Evolutionary conservation across 2,113 vertebrate species (phyloP).

Genomic region (Protobothrops flavoviridis): DNA sequence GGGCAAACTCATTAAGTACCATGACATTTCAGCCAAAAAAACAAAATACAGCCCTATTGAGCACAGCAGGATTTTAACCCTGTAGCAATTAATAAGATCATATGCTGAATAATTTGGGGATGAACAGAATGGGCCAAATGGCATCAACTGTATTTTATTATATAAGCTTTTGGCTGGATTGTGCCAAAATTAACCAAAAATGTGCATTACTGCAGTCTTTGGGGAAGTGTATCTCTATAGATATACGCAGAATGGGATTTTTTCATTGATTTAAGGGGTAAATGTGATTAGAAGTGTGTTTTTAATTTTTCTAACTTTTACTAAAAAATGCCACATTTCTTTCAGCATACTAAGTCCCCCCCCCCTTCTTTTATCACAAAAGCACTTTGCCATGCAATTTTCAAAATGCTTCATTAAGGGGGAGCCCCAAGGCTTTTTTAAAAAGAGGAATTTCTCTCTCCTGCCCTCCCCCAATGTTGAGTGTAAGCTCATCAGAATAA

Average conservation of each 20-base stretch:
- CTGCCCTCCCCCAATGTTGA: not conserved
- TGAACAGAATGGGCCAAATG: too few species aligned
- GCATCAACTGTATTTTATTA: not conserved
- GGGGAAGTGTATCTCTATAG: not conserved
- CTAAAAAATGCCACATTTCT: not conserved
- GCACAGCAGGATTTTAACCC: not conserved
- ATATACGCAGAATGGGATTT: not conserved
- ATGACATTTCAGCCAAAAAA: not conserved
- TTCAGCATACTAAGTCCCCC: not conserved
- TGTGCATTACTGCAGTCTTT: not conserved
- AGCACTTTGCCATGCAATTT: not conserved
- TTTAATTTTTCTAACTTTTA: not conserved
- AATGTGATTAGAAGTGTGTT: not conserved
- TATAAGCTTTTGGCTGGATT: not conserved
- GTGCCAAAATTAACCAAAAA: not conserved
- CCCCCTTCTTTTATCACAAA: not conserved
- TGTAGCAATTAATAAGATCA: not conserved
- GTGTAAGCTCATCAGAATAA: not conserved
- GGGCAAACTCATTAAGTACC: not conserved
- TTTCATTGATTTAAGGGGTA: not conserved
- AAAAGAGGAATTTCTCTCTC: not conserved
- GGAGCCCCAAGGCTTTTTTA: not conserved
- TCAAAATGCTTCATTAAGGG: not conserved
- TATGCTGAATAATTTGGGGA: not conserved
- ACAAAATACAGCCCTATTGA: not conserved